phyloP scores from a whole-genome alignment of 2,113 vertebrate species.

The Nerophis lumbriciformis region DNA sequence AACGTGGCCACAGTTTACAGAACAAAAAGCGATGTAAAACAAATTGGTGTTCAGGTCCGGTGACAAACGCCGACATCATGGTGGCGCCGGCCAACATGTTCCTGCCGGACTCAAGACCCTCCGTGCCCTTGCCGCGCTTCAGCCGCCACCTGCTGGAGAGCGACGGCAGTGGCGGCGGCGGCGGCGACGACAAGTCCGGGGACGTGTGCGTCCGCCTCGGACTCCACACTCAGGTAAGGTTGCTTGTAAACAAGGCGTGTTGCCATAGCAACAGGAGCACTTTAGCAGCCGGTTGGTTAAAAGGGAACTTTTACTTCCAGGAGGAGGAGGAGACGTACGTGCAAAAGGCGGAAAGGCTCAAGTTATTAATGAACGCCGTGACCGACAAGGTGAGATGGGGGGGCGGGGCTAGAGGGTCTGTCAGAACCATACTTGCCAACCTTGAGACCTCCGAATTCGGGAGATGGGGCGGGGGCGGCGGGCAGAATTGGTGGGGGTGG shows the following conservation, averaged over 20 bases:
- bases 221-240: slow-evolving; percentile 77
- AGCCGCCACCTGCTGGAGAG: slow-evolving; percentile 81
- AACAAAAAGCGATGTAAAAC: too few relatives aligned
- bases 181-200: slow-evolving; percentile 28
- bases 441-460: too few relatives aligned
- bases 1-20: too few relatives aligned
- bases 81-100: slow-evolving; percentile 89
- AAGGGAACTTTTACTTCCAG: slow-evolving; percentile 53
- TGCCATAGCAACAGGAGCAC: too few relatives aligned
- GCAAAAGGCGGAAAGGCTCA: slow-evolving; percentile 77
- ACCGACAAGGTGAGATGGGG: slow-evolving; percentile 83
- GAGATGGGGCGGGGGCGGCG: too few relatives aligned
- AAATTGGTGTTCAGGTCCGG: slow-evolving; percentile 71
- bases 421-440: too few relatives aligned
- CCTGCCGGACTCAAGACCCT: slow-evolving; percentile 81
- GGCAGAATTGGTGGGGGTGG: too few relatives aligned
- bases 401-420: neutral
- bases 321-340: slow-evolving; percentile 79
- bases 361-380: slow-evolving; percentile 72
- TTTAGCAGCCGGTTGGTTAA: too few relatives aligned
- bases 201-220: slow-evolving; percentile 80
- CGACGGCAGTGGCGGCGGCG: slow-evolving; percentile 55
- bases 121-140: slow-evolving; percentile 82
- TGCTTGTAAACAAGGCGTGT: neutral
- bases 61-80: slow-evolving; percentile 84